Evolutionary conservation across 2,888 invertebrate genomes (phyloP).

Genomic region (Lissocephala sabroskyi): DNA sequence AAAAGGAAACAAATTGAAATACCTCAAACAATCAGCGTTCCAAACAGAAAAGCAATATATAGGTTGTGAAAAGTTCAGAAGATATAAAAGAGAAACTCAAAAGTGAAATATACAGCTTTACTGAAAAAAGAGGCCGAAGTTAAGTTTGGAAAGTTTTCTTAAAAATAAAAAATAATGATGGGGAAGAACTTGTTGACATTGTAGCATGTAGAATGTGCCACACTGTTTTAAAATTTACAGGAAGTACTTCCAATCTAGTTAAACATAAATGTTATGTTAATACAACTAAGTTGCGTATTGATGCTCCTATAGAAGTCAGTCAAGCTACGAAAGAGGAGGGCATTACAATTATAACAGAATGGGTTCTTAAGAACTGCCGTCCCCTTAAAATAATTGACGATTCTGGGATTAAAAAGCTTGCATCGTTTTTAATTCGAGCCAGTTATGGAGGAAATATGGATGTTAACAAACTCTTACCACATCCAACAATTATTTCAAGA

Average conservation of each 20-base stretch:
- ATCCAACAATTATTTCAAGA: too few species aligned
- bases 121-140: slow-evolving; percentile 3
- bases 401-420: slow-evolving; percentile 13
- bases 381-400: slow-evolving; percentile 21
- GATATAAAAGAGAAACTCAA: neutral
- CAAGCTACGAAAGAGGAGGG: slow-evolving; percentile 16
- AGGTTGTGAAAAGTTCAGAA: too few species aligned
- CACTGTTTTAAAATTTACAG: slow-evolving; percentile 5
- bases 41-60: too few species aligned
- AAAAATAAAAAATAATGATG: neutral
- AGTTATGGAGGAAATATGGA: too few species aligned
- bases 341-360: neutral
- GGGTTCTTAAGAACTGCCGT: slow-evolving; percentile 20
- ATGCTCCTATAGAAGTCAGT: neutral
- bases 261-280: slow-evolving; percentile 19
- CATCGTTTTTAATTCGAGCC: too few species aligned
- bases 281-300: slow-evolving; percentile 1
- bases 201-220: slow-evolving; percentile 5
- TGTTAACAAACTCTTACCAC: too few species aligned
- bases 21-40: too few species aligned
- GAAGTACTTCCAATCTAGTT: slow-evolving; percentile 20
- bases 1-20: too few species aligned
- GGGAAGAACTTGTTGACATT: neutral
- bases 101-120: neutral
- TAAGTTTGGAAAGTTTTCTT: slow-evolving; percentile 4